Conservation (phyloP, 2,797 vertebrate genomes). For the Ctenopoma multispine region DNA sequence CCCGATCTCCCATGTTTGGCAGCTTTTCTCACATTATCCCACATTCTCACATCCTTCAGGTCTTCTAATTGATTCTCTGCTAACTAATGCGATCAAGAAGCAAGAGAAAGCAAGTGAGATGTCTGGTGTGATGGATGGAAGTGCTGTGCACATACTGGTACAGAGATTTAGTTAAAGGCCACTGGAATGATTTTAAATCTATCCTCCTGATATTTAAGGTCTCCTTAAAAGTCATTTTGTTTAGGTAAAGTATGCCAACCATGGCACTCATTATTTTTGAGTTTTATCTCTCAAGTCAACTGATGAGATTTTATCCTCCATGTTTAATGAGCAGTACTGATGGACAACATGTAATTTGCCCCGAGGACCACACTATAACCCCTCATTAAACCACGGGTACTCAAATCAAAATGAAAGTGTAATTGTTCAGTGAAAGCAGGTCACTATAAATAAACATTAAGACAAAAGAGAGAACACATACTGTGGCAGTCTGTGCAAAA, state of each 20-base stretch:
- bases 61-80: constrained; percentile 18
- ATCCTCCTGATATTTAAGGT: not conserved
- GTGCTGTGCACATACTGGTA: not conserved
- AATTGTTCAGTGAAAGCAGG: constrained; percentile 48
- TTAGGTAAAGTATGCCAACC: constrained; percentile 1
- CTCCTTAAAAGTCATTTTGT: constrained; percentile 6
- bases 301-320: constrained; percentile 5
- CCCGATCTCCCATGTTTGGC: not conserved
- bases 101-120: not conserved
- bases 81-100: constrained; percentile 10
- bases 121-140: not conserved
- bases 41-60: not conserved
- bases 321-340: constrained; percentile 36
- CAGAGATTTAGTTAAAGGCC: constrained; percentile 1
- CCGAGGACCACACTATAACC: constrained; percentile 38
- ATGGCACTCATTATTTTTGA: not conserved
- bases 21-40: not conserved
- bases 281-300: constrained; percentile 9
- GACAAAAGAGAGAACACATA: constrained; percentile 12
- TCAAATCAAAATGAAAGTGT: constrained; percentile 45
- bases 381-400: constrained; percentile 39
- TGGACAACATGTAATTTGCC: constrained; percentile 45
- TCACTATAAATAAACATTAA: constrained; percentile 44
- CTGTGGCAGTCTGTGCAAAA: not conserved
- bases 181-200: not conserved